A percentile compares a stretch with the other conserved stretches of the same genome.
These are phyloP conservation scores for Argynnis bischoffii DNA, from an alignment of 2,888 invertebrate species.

Conservation along the genomic window DNA sequence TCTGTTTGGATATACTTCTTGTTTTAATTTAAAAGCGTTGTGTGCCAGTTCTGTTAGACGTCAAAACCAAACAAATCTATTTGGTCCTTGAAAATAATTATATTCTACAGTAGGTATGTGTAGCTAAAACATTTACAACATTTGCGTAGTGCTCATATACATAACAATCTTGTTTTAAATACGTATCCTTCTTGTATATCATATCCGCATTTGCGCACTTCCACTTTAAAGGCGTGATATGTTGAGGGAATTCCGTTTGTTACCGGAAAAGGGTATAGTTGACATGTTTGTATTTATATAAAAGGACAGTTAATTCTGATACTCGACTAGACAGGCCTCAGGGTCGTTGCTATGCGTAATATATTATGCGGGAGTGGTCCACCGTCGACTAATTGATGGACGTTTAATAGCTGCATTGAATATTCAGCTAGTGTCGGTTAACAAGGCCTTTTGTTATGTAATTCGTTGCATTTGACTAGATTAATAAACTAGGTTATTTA, in stretches of 20 bases:
- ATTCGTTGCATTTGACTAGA: slow-evolving; percentile 24
- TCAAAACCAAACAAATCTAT: slow-evolving; percentile 23
- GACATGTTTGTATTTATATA: slow-evolving; percentile 4
- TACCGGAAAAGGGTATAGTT: slow-evolving; percentile 8
- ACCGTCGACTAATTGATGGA: slow-evolving; percentile 25
- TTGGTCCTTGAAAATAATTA: slow-evolving; percentile 4
- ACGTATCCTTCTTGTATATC: neutral
- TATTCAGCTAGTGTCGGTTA: slow-evolving; percentile 23
- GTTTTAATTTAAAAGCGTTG: slow-evolving; percentile 11
- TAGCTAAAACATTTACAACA: neutral
- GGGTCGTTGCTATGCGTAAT: slow-evolving; percentile 17
- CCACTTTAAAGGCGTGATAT: neutral
- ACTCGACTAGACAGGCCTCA: slow-evolving; percentile 8
- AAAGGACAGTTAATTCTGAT: slow-evolving; percentile 9
- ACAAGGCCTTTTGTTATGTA: slow-evolving; percentile 25
- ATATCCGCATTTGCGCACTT: slow-evolving; percentile 9
- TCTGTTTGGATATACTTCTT: slow-evolving; percentile 14
- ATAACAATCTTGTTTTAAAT: neutral
- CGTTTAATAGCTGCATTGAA: slow-evolving; percentile 24
- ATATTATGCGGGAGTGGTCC: slow-evolving; percentile 18
- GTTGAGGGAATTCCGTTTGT: slow-evolving; percentile 9
- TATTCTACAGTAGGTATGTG: neutral
- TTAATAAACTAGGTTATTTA: neutral
- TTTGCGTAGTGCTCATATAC: neutral
- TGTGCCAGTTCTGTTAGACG: slow-evolving; percentile 25